Evolutionary conservation across 1,140 invertebrate genomes (phyloP).

Genomic region (Drosophila saltans): DNA sequence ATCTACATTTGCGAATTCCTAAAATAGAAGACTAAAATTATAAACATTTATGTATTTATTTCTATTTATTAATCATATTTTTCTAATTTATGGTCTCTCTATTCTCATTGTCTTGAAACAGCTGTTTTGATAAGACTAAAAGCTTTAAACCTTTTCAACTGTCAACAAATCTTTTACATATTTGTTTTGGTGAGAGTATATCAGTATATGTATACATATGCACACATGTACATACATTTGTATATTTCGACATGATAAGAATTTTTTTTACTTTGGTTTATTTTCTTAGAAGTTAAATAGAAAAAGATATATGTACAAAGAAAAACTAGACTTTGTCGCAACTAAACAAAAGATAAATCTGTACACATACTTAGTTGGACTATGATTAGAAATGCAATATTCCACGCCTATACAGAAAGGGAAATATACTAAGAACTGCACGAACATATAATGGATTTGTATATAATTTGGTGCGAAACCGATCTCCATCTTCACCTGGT

Average conservation of each 20-base stretch:
- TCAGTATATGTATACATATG: not conserved
- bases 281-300: constrained; percentile 20
- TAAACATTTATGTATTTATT: too few relatives aligned
- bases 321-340: constrained; percentile 43
- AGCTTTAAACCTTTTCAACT: constrained; percentile 15
- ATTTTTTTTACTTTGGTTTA: constrained; percentile 23
- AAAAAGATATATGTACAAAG: not conserved
- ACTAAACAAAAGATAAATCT: constrained; percentile 66
- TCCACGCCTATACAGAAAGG: constrained; percentile 69
- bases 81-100: too few relatives aligned
- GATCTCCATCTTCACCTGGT: constrained; percentile 69
- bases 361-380: constrained; percentile 41
- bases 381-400: constrained; percentile 58
- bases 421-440: constrained; percentile 66
- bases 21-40: too few relatives aligned
- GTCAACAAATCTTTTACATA: constrained; percentile 3
- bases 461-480: constrained; percentile 66
- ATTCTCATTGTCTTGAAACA: not conserved
- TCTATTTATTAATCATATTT: too few relatives aligned
- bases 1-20: too few relatives aligned
- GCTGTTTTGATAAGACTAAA: constrained; percentile 36
- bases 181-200: not conserved
- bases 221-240: not conserved
- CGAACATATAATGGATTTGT: constrained; percentile 76
- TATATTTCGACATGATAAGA: constrained; percentile 15